Evolutionary conservation across 2,113 vertebrate species (phyloP).

Genomic region (Cyanistes caeruleus): DNA sequence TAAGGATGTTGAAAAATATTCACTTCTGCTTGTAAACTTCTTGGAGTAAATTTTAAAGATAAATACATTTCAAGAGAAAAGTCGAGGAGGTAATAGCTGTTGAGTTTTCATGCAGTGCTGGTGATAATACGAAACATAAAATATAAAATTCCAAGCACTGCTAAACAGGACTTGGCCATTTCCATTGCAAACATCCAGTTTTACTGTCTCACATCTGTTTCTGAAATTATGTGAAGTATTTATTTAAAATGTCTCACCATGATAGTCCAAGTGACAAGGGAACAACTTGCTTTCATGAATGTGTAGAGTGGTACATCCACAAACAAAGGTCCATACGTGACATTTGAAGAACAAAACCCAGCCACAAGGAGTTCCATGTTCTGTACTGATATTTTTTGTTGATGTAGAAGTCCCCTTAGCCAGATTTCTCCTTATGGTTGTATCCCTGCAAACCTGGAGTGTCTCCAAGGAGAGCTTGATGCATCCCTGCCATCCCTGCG

Average conservation of each 20-base stretch:
- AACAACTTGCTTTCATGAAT: slow-evolving; percentile 75
- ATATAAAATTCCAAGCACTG: neutral
- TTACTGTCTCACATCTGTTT: slow-evolving; percentile 63
- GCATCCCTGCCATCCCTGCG: neutral
- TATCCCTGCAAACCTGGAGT: neutral
- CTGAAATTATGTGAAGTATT: slow-evolving; percentile 63
- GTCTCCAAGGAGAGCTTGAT: neutral
- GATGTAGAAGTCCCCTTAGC: neutral
- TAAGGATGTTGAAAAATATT: neutral
- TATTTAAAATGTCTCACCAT: slow-evolving; percentile 64
- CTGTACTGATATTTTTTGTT: neutral
- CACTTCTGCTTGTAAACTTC: neutral
- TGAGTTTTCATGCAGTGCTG: neutral
- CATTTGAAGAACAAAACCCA: slow-evolving; percentile 38
- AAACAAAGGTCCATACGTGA: slow-evolving; percentile 56
- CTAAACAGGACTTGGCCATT: neutral
- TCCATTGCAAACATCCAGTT: neutral
- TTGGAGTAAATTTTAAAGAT: neutral
- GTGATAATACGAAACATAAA: neutral
- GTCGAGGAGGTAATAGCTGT: neutral
- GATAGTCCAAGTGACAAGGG: slow-evolving; percentile 27
- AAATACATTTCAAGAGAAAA: neutral
- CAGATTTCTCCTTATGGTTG: neutral
- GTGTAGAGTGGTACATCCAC: slow-evolving; percentile 52
- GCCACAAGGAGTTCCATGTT: slow-evolving; percentile 12